phyloP scores from a whole-genome alignment of 2,888 invertebrate genomes.

The Lymantria dispar region DNA sequence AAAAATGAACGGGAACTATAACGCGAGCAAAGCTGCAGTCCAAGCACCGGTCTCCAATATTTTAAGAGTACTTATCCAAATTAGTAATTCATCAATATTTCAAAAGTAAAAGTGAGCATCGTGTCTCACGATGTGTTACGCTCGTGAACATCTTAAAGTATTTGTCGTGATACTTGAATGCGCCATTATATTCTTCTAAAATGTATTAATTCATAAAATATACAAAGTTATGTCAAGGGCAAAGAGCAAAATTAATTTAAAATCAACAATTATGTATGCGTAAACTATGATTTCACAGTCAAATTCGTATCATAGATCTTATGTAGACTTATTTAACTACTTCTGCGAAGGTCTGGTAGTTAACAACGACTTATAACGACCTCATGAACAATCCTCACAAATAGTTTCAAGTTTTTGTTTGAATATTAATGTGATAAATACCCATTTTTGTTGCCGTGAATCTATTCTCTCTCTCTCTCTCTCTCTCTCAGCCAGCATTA shows the following conservation, averaged over 20 bases:
- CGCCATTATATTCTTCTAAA: too few relatives aligned
- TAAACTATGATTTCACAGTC: background rate
- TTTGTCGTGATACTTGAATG: background rate
- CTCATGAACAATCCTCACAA: slow-evolving; percentile 23
- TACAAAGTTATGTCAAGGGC: too few relatives aligned
- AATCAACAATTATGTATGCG: background rate
- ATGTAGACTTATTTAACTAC: slow-evolving; percentile 14
- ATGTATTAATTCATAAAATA: too few relatives aligned
- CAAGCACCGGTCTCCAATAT: too few relatives aligned
- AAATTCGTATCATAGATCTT: slow-evolving; percentile 1
- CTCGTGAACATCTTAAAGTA: slow-evolving; percentile 37
- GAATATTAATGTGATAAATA: slow-evolving; percentile 29
- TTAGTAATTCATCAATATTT: background rate
- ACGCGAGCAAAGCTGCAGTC: too few relatives aligned
- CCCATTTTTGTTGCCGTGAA: too few relatives aligned
- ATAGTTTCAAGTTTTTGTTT: slow-evolving; percentile 7
- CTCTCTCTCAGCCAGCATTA: too few relatives aligned
- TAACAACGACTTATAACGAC: slow-evolving; percentile 37
- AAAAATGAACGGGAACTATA: too few relatives aligned
- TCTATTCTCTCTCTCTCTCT: too few relatives aligned
- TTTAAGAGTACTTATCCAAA: background rate
- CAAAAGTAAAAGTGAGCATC: slow-evolving; percentile 37
- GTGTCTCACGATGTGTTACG: slow-evolving; percentile 41
- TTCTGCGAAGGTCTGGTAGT: slow-evolving; percentile 23
- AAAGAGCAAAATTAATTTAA: too few relatives aligned